Base-by-base conservation (phyloP, 1,140 invertebrate species). In the Pollicipes pollicipes region DNA sequence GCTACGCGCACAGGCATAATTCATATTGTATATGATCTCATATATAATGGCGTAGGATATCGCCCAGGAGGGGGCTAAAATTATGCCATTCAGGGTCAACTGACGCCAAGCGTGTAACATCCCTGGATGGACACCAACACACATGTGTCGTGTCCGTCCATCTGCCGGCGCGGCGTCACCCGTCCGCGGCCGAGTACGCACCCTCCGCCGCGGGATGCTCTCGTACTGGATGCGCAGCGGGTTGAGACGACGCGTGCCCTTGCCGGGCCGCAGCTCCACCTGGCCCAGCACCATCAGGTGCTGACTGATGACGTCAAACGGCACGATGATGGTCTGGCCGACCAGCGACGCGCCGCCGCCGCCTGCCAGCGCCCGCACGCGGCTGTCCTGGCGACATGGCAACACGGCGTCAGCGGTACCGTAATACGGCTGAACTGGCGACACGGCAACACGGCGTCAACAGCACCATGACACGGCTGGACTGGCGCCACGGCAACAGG, bases 261-360 rank as follows among this genome's bases (percentile, higher is more conserved):
- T 75, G 72, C 71, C 37, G 37, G 45, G 67, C 21, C 32, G 30
- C 37, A 30, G 26, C 26, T 69, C 67, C 73, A 72, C 16, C 69
- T 77, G 77, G 0, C 93, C 93, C 29, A 97, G 82, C 74, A 98
- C 88, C 94, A 98, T 98, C 69, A 97, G 85, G 80, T 98, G 95
- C 77, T 98, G 95, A 76, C 93, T 95, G 35, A 98, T 84, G 35
- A 98, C 88, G 81, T 98, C 95, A 79, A 98, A 94, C 28, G 95
- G 95, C 68, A 97, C 94, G 75, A 97, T 90, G 70, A 97, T 90
- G 0, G 93, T 96, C 81, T 98, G 95, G 2, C 93, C 90, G 45
- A 97, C 91, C 27, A 95, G 78, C 10, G 94, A 97, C 0, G 95
- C 95, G 77, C 86, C 87, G 10, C 88, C 93, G 29, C 95, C 95